phyloP scores from a whole-genome alignment of 2,888 invertebrate species.

The Paralinhomoeus sp. region DNA sequence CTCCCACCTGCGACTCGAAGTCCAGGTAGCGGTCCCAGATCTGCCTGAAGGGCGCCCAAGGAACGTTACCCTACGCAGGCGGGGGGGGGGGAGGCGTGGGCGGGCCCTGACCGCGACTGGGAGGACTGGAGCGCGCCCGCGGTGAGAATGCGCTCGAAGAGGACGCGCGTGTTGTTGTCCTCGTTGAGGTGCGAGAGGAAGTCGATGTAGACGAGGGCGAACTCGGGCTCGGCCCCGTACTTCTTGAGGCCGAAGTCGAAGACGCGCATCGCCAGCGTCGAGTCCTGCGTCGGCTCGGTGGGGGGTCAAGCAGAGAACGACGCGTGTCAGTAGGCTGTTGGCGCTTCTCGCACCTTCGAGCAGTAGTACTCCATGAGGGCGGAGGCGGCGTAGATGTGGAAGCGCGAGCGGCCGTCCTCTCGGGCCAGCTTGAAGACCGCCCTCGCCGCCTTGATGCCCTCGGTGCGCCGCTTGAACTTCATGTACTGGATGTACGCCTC shows the following conservation, averaged over 20 bases:
- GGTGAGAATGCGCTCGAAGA: slow-evolving; percentile 84
- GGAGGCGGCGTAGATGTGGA: slow-evolving; percentile 85
- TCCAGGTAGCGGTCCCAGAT: slow-evolving; percentile 96
- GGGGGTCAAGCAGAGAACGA: slow-evolving; percentile 23
- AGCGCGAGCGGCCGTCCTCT: slow-evolving; percentile 56
- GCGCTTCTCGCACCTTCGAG: slow-evolving; percentile 41
- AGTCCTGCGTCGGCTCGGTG: slow-evolving; percentile 41
- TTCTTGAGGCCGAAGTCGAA: slow-evolving; percentile 93
- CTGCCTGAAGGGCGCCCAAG: too few relatives aligned
- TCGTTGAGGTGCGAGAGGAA: slow-evolving; percentile 92
- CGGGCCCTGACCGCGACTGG: slow-evolving; percentile 49
- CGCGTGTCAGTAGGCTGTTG: background rate
- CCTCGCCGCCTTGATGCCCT: slow-evolving; percentile 87
- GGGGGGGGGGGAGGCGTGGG: too few relatives aligned
- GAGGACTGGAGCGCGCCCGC: slow-evolving; percentile 71
- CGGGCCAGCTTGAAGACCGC: slow-evolving; percentile 81
- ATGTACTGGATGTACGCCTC: slow-evolving; percentile 91
- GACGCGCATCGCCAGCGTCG: slow-evolving; percentile 79
- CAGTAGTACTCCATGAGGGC: slow-evolving; percentile 98
- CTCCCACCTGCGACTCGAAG: slow-evolving; percentile 94
- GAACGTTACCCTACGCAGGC: too few relatives aligned
- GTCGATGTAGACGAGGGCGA: slow-evolving; percentile 81
- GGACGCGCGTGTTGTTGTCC: slow-evolving; percentile 96
- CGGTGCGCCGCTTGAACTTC: slow-evolving; percentile 88
- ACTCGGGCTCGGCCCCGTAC: slow-evolving; percentile 79